Evolutionary conservation across 1,140 invertebrate species (phyloP).

Genomic region (Drosophila hydei): DNA sequence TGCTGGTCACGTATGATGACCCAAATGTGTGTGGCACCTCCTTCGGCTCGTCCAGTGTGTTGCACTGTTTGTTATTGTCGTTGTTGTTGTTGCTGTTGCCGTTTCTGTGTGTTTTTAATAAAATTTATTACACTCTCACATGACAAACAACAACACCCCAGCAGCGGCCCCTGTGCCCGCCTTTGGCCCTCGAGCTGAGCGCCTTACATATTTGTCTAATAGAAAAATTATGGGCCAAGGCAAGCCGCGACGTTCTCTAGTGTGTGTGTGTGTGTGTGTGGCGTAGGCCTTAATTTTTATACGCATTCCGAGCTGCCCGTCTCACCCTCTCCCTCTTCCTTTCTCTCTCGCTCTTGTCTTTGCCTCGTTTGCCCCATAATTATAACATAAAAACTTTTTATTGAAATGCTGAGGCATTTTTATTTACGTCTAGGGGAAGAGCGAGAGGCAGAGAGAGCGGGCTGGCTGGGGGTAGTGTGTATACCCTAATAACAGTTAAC

Average conservation of each 20-base stretch:
- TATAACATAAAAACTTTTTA: conserved; percentile 73
- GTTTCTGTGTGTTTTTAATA: conserved; percentile 70
- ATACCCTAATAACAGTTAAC: conserved; percentile 37
- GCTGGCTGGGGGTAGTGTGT: background rate
- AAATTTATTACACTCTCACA: conserved; percentile 75
- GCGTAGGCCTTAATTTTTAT: conserved; percentile 56
- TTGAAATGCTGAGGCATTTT: conserved; percentile 68
- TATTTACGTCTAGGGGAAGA: conserved; percentile 36
- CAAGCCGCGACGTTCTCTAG: conserved; percentile 7
- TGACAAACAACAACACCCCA: conserved; percentile 47
- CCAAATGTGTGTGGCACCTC: conserved; percentile 57
- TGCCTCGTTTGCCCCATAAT: conserved; percentile 60
- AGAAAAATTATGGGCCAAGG: conserved; percentile 67
- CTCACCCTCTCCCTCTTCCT: background rate
- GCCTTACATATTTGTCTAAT: conserved; percentile 69
- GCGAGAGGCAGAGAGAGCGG: too few species aligned
- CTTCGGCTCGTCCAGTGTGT: conserved; percentile 14
- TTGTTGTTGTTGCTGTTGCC: conserved; percentile 42
- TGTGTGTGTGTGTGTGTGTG: background rate
- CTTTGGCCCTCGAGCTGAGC: background rate
- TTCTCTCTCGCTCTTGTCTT: conserved; percentile 2
- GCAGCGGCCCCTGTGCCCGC: too few species aligned
- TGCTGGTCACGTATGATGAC: conserved; percentile 75
- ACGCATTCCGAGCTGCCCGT: conserved; percentile 32
- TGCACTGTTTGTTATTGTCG: conserved; percentile 6